Evolutionary conservation across 1,140 invertebrate genomes (phyloP), one percentile per base, ranked within the genome.

Genomic region (Rhopalosiphum padi): DNA sequence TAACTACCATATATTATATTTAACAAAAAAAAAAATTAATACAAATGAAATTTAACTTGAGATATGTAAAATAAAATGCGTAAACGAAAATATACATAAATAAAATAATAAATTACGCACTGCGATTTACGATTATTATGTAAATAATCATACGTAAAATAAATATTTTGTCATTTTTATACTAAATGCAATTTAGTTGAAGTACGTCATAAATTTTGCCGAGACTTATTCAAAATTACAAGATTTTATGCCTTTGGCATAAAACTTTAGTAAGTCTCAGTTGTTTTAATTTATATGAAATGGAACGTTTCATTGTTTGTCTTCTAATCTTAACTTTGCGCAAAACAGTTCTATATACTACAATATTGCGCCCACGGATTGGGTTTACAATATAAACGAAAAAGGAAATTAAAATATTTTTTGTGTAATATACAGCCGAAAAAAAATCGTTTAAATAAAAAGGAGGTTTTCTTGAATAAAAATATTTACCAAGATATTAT

Each of bases 131-230:
- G 8, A 23, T 41, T 23, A 83, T 83, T 83, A 37, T 37, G 8
- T 41, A 86, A 86, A 86, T 86, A 87, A 87, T 48, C 43, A 87
- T 46, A n/a, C 6, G 18, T 21, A 48, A 87, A 51, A 87, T 9
- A n/a, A 86, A 46, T 43, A 25, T 86, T 43, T 6, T 15, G 23
- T 86, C 11, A 30, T 25, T 30, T 21, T 87, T 51, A 87, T 22
- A 51, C n/a, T 48, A 85, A 41, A 93, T 85, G 77, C 94, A 94
- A 94, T 93, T 94, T 86, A 94, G 48, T 94, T 94, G 90, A 94
- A 93, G 94, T 82, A n/a, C n/a, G 51, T 94, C 93, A 91, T 83
- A 91, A 92, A 93, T 85, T 94, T 94, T 94, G 7, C 22, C 2
- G 3, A 30, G 22, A 60, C 25, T 90, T 60, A 41, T 90, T 37